A percentile compares a stretch with the other conserved stretches of the same genome.
Evolutionary conservation across 2,113 vertebrate species (phyloP).

Genomic region (Campylorhamphus procurvoides): DNA sequence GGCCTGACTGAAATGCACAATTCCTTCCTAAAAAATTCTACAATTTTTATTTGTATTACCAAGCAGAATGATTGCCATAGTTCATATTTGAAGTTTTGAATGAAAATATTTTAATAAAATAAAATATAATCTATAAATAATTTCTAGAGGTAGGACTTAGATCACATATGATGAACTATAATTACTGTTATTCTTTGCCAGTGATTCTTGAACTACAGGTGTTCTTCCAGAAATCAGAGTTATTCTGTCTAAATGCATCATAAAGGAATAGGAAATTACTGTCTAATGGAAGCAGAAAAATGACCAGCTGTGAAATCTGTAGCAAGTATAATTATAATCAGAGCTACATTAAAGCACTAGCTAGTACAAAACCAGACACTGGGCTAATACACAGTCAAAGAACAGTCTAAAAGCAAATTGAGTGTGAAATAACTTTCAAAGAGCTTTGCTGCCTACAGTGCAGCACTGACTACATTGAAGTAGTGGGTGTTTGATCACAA

Average conservation of each 20-base stretch:
- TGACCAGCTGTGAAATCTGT: background rate
- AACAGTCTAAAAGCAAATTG: background rate
- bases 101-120: background rate
- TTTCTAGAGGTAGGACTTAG: background rate
- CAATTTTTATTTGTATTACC: background rate
- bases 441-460: background rate
- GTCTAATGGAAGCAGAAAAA: background rate
- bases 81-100: background rate
- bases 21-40: background rate
- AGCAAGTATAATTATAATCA: background rate
- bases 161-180: background rate
- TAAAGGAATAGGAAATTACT: background rate
- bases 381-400: background rate
- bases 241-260: background rate
- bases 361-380: background rate
- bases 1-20: background rate
- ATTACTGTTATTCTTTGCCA: background rate
- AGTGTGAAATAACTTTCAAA: background rate
- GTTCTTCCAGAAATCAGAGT: slow-evolving; percentile 24
- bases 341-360: background rate
- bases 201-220: slow-evolving; percentile 15
- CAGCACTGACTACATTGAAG: background rate
- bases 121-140: background rate
- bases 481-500: background rate
- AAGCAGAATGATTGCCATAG: background rate